phyloP scores from a whole-genome alignment of 1,140 invertebrate genomes.

The Megalonaias nervosa region DNA sequence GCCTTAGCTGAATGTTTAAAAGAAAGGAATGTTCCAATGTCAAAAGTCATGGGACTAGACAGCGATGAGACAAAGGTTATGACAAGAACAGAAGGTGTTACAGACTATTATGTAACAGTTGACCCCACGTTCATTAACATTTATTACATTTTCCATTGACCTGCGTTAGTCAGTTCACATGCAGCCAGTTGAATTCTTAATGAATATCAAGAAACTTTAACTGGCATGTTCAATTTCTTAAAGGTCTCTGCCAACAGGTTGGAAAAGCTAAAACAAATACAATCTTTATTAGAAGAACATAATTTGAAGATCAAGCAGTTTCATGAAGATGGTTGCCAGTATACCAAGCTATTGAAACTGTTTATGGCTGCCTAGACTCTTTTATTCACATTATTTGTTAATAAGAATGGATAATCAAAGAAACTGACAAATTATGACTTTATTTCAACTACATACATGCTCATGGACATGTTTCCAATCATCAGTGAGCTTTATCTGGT shows the following conservation, averaged over 20 bases:
- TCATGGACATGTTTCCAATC: constrained; percentile 1
- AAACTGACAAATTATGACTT: constrained; percentile 6
- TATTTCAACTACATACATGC: constrained; percentile 3
- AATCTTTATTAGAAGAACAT: not conserved
- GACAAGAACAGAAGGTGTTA: not conserved
- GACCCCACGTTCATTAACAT: not conserved
- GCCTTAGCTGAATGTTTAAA: not conserved
- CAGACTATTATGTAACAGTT: not conserved
- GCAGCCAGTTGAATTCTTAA: not conserved
- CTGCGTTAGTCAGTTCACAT: not conserved
- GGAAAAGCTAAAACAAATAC: not conserved
- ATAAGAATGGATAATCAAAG: not conserved
- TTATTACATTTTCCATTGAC: not conserved
- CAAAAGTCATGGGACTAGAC: not conserved
- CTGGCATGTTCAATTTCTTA: constrained; percentile 1
- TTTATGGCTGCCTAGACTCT: not conserved
- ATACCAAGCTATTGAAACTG: not conserved
- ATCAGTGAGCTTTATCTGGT: not conserved
- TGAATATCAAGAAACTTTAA: constrained; percentile 2
- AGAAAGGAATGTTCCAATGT: constrained; percentile 3
- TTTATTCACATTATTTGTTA: not conserved
- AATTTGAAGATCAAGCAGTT: not conserved
- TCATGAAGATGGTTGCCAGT: not conserved
- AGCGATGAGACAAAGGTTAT: not conserved
- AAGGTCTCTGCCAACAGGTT: not conserved